Evolutionary conservation across 2,888 invertebrate genomes (phyloP).

Genomic region (Cyclophora albipunctata): DNA sequence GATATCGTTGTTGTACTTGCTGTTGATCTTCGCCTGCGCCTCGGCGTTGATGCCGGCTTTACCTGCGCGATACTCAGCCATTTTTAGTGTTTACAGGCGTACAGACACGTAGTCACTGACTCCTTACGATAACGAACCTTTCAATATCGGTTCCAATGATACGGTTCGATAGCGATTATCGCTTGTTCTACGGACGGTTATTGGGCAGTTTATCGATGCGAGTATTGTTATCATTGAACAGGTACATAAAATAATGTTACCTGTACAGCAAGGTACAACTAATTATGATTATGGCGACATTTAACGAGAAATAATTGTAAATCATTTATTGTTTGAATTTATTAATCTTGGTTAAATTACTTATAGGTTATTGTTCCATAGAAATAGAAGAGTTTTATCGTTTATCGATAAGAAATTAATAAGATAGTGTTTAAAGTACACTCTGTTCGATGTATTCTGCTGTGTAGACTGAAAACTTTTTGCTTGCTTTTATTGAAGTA

Average conservation of each 20-base stretch:
- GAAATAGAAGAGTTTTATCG: no score
- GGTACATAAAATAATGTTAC: constrained; percentile 22
- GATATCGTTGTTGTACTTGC: constrained; percentile 96
- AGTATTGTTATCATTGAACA: constrained; percentile 32
- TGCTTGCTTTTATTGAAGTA: no score
- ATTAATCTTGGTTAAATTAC: no score
- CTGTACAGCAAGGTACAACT: constrained; percentile 30
- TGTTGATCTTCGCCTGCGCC: constrained; percentile 82
- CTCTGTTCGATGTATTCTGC: no score
- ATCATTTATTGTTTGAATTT: background rate
- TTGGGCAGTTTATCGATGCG: constrained; percentile 31
- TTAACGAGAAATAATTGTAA: no score
- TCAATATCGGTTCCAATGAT: constrained; percentile 50
- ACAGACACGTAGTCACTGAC: constrained; percentile 63
- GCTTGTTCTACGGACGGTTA: constrained; percentile 40
- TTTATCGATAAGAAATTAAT: no score
- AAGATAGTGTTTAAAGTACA: no score
- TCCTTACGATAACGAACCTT: constrained; percentile 53
- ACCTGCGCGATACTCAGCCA: constrained; percentile 66
- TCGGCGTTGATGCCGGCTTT: constrained; percentile 71
- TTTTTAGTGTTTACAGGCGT: constrained; percentile 54
- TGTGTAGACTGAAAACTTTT: no score
- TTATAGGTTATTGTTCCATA: no score
- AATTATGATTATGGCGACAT: constrained; percentile 27
- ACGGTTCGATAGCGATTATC: constrained; percentile 57